Evolutionary conservation across 2,113 vertebrate genomes (phyloP).

Genomic region (Myocastor coypus): DNA sequence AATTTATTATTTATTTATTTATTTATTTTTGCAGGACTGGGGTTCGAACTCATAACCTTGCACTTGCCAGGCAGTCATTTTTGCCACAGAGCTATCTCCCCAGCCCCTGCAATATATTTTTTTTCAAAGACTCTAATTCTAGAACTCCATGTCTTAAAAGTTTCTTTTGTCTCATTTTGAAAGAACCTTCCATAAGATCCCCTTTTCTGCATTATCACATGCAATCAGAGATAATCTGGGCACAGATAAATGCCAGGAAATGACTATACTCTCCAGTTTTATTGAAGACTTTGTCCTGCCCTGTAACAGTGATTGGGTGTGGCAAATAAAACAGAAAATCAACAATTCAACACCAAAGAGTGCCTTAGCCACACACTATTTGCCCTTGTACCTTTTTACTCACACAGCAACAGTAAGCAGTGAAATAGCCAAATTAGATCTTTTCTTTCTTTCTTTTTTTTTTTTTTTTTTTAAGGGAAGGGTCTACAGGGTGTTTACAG

Average conservation of each 20-base stretch:
- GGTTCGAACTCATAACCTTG: no score
- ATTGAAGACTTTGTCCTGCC: background rate
- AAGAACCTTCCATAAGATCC: background rate
- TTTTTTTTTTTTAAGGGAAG: no score
- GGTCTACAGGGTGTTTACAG: no score
- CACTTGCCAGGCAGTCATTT: no score
- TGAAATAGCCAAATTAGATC: background rate
- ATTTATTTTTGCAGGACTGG: no score
- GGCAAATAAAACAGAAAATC: slow-evolving; percentile 5
- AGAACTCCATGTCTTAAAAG: background rate
- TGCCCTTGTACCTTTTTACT: background rate
- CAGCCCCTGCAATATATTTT: no score
- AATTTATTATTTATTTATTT: no score
- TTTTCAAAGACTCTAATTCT: slow-evolving; percentile 48
- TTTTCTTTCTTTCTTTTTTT: no score
- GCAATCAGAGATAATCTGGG: background rate
- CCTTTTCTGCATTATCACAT: background rate
- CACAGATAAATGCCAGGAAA: slow-evolving; percentile 34
- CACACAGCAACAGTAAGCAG: background rate
- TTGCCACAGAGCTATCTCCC: no score
- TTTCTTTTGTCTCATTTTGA: slow-evolving; percentile 47
- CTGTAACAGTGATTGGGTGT: background rate
- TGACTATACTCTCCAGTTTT: background rate
- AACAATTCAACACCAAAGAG: slow-evolving; percentile 23
- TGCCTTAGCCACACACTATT: background rate